A percentile compares a stretch with the other conserved stretches of the same genome.
phyloP scores from a whole-genome alignment of 2,797 vertebrate genomes.

The Lepilemur ruficaudatus region DNA sequence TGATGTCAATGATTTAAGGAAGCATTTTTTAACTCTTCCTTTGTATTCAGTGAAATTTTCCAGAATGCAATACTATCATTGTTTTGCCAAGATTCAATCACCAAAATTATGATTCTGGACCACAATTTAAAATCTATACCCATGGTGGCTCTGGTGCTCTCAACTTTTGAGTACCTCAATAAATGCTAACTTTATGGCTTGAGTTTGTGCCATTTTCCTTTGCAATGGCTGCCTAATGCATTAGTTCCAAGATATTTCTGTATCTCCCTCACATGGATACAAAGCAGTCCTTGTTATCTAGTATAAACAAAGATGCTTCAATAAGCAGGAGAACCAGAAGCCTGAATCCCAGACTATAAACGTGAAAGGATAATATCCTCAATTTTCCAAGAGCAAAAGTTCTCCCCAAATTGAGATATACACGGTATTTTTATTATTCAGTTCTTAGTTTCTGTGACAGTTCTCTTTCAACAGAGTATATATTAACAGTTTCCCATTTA shows the following conservation, averaged over 20 bases:
- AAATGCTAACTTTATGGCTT: background rate
- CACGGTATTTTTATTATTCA: background rate
- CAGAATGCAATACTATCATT: background rate
- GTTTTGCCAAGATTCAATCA: background rate
- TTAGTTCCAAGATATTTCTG: background rate
- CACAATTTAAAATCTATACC: background rate
- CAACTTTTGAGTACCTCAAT: background rate
- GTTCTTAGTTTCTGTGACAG: background rate
- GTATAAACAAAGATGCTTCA: background rate
- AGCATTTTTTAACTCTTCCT: background rate
- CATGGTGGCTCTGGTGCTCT: background rate
- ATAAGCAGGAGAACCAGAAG: background rate
- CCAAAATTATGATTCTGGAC: background rate
- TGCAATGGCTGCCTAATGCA: background rate
- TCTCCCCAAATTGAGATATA: background rate
- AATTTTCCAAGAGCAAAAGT: constrained; percentile 26
- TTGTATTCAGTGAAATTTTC: constrained; percentile 23
- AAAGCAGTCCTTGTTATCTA: background rate
- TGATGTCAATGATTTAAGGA: background rate
- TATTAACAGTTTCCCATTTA: background rate
- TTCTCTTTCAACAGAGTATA: background rate
- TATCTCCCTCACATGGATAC: background rate
- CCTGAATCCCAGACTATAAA: background rate
- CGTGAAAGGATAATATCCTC: background rate
- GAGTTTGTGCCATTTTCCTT: background rate